Base-by-base conservation (phyloP, 1,140 invertebrate species). In the Leptoteleia sp. region DNA sequence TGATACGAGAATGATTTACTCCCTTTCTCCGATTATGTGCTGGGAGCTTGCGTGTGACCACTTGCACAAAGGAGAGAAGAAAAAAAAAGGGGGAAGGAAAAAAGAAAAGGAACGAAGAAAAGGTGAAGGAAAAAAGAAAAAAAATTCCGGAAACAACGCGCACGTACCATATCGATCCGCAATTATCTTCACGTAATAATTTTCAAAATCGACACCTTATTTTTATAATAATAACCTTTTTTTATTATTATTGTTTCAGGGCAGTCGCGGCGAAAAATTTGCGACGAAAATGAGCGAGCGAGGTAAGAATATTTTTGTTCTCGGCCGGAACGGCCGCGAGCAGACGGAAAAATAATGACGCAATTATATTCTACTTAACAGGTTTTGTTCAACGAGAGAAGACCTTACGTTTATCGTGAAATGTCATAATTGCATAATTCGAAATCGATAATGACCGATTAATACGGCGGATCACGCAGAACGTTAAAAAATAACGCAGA, bases 371-470 rank as follows among this genome's bases (percentile, higher is more conserved):
- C 27, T 8, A 43, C 17, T 42, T 48, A 48, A 50, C 35, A 6
- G 15, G 54, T 59, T 57, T 59, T 22, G 8, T 1, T 2, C 8
- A 48, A 29, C 43, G 27, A 50, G 45, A 19, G 35, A 42, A 6
- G 19, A 33, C 29, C 55, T 22, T 29, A 5, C 50, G 11, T 47
- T 55, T 38, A 29, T 48, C 45, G 19, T 50, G 57, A 61, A 64
- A 47, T 43, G 19, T 59, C 19, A 45, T 59, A 65, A 47, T 75
- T 40, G 50, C 52, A 48, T 65, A 75, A 75, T 75, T 67, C 55
- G 47, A 62, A 73, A 62, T 68, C 72, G 73, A 76, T 76, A 76
- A 76, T 76, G 55, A 62, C 38, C 67, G 67, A 67, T 73, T 72
- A 73, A 72, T 62, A 35, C 1, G 29, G 61, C 50, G 54, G 47